A percentile compares a stretch with the other conserved stretches of the same genome.
These are phyloP conservation scores for Nomada flava DNA, from an alignment of 2,888 invertebrate species.

Conservation along the genomic window DNA sequence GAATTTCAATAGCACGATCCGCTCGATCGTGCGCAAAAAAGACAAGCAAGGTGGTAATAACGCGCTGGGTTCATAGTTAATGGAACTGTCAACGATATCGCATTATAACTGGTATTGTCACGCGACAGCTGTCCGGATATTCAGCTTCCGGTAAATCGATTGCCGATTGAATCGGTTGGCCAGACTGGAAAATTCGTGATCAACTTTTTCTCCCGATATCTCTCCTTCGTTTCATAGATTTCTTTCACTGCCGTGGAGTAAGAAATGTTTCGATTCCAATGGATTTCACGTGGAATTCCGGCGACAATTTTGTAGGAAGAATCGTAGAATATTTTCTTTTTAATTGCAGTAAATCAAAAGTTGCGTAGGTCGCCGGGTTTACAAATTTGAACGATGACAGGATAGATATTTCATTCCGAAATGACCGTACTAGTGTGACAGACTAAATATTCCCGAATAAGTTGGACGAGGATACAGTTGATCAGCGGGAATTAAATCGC, in stretches of 20 bases:
- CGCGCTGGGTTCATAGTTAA: constrained; percentile 55
- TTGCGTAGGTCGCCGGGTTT: too few species aligned
- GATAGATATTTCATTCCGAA: background rate
- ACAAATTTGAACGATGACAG: background rate
- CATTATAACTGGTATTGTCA: constrained; percentile 62
- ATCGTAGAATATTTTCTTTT: too few species aligned
- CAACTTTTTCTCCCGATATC: background rate
- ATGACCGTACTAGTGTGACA: background rate
- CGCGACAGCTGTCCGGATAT: constrained; percentile 41
- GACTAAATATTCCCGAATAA: background rate
- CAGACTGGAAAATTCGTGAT: constrained; percentile 62
- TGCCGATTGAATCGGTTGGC: constrained; percentile 61
- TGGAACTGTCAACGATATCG: constrained; percentile 65
- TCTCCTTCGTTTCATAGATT: background rate
- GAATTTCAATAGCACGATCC: constrained; percentile 52
- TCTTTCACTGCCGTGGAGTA: too few species aligned
- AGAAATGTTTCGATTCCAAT: background rate
- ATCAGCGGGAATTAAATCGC: background rate
- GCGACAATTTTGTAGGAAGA: too few species aligned
- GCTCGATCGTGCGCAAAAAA: constrained; percentile 60
- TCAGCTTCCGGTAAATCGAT: constrained; percentile 66
- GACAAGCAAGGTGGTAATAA: constrained; percentile 66
- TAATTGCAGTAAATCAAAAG: too few species aligned
- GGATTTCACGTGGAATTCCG: background rate
- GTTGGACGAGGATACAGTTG: constrained; percentile 5